Evolutionary conservation across 2,113 vertebrate species (phyloP), one percentile per base, ranked within the genome.

Genomic region (Prolemur simus): DNA sequence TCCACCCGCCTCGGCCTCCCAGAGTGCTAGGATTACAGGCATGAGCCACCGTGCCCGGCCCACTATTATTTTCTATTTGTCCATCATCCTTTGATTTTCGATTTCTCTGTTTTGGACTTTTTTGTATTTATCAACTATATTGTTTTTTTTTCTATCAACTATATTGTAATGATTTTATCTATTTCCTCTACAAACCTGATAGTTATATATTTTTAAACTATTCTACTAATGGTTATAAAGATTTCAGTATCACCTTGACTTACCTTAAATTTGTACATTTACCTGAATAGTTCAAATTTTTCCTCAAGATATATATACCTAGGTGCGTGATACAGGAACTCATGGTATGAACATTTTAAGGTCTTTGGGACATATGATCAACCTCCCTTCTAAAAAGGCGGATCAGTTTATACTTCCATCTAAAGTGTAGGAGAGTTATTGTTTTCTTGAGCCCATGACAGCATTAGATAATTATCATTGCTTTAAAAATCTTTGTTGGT

Each of bases 221-320:
- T 42, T 74, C 42, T 82, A 81, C 69, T 77, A 49, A 47, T 66
- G 45, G 7, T 56, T 81, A 66, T 49, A 74, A 90, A 83, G 81
- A 83, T 74, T 49, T 89, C 20, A 74, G 45, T 6, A 60, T 54
- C 71, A 87, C 47, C 4, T 42, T 83, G 63, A 90, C 29, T 81
- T 83, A 76, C 42, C 25, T 87, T 95, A 95, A 74, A 88, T 68
- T 37, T 81, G 23, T 73, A 82, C 6, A 85, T 60, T 93, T 92
- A 87, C 39, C 21, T 80, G 45, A 71, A 95, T 91, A 69, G 73
- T 87, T 76, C 25, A 73, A 78, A 27, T 47, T 84, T 89, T 81
- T 68, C 34, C 45, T 68, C 47, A 76, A 39, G 56, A 47, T 23
- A 93, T 66, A 93, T 66, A 69, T 20, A 93, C 20, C 34, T 47